Percentiles rank a stretch among this genome's conserved stretches.
These are phyloP conservation scores for Cyanoramphus novaezelandiae DNA, from an alignment of 2,113 vertebrate genomes.

Conservation along the genomic window DNA sequence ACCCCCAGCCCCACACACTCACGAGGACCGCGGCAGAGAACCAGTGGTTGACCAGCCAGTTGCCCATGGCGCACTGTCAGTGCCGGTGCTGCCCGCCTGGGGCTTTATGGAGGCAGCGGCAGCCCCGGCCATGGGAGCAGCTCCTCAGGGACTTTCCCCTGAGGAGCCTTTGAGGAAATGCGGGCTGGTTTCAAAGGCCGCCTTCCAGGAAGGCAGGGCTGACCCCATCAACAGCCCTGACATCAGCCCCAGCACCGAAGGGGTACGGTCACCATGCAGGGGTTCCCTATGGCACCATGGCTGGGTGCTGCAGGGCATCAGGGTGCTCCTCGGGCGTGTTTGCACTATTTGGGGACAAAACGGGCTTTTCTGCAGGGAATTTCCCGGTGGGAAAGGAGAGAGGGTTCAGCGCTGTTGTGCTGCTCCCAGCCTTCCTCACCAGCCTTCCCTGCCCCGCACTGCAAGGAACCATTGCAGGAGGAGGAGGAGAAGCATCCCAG, in stretches of 20 bases:
- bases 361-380: neutral
- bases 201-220: conserved; percentile 4
- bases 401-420: neutral
- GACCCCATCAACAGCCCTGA: accelerated
- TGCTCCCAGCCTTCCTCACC: accelerated
- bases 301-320: accelerated
- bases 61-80: conserved; percentile 73
- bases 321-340: neutral
- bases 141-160: conserved; percentile 48
- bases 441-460: accelerated
- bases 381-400: neutral
- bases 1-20: conserved; percentile 8
- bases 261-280: accelerated
- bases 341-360: neutral
- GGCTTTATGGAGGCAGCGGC: conserved; percentile 19
- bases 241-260: accelerated
- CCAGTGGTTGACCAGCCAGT: conserved; percentile 86
- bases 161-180: conserved; percentile 59
- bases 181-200: neutral
- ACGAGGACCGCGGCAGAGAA: conserved; percentile 82
- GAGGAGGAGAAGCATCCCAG: neutral
- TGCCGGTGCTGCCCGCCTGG: neutral
- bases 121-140: neutral
- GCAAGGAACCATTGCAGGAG: neutral
- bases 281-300: accelerated